Evolutionary conservation across 1,140 invertebrate species (phyloP).

Genomic region (Monochamus saltuarius): DNA sequence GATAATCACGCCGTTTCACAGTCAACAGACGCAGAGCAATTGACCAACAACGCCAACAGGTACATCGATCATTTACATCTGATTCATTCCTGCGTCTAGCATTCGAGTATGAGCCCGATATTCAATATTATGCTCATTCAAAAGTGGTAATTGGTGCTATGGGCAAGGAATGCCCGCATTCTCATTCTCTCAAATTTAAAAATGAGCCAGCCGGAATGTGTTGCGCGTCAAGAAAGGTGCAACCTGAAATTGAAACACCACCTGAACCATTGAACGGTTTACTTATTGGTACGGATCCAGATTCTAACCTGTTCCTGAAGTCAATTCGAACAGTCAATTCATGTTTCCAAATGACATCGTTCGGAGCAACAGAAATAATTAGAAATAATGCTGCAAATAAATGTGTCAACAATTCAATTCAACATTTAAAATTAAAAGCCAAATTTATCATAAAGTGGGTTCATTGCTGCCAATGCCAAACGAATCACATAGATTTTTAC

Average conservation of each 20-base stretch:
- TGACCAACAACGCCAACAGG: conserved; percentile 46
- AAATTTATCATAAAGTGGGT: conserved; percentile 50
- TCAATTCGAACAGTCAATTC: conserved; percentile 27
- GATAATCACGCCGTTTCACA: conserved; percentile 32
- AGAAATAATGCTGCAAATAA: conserved; percentile 21
- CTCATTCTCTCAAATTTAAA: conserved; percentile 40
- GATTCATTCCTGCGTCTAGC: conserved; percentile 48
- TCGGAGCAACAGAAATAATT: conserved; percentile 28
- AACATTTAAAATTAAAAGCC: conserved; percentile 43
- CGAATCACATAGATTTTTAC: conserved; percentile 44
- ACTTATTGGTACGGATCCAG: conserved; percentile 31
- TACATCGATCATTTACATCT: conserved; percentile 46
- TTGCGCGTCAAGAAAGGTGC: conserved; percentile 34
- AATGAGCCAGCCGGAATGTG: conserved; percentile 28
- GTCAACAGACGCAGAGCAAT: conserved; percentile 38
- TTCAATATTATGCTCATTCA: conserved; percentile 49
- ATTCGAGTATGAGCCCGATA: conserved; percentile 48
- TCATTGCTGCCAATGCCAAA: conserved; percentile 39
- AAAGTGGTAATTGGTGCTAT: conserved; percentile 47
- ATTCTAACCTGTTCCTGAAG: conserved; percentile 33
- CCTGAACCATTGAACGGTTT: conserved; percentile 37
- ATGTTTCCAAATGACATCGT: conserved; percentile 37
- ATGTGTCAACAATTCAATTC: conserved; percentile 26
- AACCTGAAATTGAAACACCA: conserved; percentile 37
- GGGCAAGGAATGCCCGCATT: conserved; percentile 24